Evolutionary conservation across 2,888 invertebrate genomes (phyloP), one percentile per base, ranked within the genome.

Genomic region (Drosophila sordidula): DNA sequence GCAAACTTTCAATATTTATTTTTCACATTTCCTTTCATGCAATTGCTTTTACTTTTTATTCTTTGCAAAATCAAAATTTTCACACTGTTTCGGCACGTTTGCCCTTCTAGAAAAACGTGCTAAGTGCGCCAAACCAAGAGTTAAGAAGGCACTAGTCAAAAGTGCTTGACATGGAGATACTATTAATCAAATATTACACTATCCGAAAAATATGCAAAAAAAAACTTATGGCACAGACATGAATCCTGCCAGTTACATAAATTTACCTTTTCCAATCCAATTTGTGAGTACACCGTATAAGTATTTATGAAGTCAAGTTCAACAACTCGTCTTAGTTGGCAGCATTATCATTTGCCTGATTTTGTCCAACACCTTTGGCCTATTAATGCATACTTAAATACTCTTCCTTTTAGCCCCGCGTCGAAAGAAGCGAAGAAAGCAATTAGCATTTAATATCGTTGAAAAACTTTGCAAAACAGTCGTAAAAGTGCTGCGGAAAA

Each of bases 381-480:
- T 34, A 50, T 74, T 71, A 62, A 80, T 61, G 42, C 54, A 50
- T 5, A 25, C 51, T 47, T 41, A 14, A 50, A 41, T 29, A 51
- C 12, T 72, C 59, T 26, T 3, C 12, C 12, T 26, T 16, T n/a
- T 11, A 4, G n/a, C 29, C 29, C 29, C 3, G 16, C 61, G n/a
- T 16, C 29, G 46, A 18, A 41, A 26, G 34, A 42, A 44, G 42
- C 22, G 29, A 47, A 46, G 36, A 62, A 61, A 65, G 69, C 72
- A 79, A 79, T 79, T 75, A 66, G 54, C 64, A 57, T 57, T 50
- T 46, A 39, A 46, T 34, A 22, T 36, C 11, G 62, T 41, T 61
- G 82, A 64, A 66, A 63, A 83, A 67, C 70, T 83, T 81, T 64
- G 49, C 44, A 41, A 49, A 70, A 46, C 36, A 54, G 59, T 63